A percentile compares a stretch with the other conserved stretches of the same genome.
phyloP scores from a whole-genome alignment of 2,888 invertebrate species.

The Morpho deidamia region DNA sequence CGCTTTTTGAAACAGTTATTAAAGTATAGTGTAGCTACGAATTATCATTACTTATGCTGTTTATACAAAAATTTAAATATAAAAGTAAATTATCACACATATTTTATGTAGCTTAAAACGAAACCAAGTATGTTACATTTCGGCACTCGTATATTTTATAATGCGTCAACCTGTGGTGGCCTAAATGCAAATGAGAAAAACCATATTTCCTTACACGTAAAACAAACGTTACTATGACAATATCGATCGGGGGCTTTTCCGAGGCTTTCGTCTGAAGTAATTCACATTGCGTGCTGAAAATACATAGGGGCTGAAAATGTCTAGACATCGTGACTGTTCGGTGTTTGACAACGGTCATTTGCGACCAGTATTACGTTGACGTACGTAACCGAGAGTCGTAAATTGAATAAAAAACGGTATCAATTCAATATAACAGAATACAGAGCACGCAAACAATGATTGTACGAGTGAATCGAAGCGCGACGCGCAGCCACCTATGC shows the following conservation, averaged over 20 bases:
- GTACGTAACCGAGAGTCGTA: slow-evolving; percentile 14
- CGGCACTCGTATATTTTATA: background rate
- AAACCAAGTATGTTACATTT: background rate
- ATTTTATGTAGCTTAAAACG: no score
- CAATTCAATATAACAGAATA: slow-evolving; percentile 37
- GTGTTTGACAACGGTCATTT: slow-evolving; percentile 6
- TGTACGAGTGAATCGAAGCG: slow-evolving; percentile 67
- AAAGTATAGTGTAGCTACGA: no score
- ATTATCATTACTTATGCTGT: no score
- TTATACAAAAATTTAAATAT: no score
- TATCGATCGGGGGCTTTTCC: slow-evolving; percentile 76
- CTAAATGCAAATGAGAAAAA: slow-evolving; percentile 72
- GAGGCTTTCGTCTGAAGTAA: slow-evolving; percentile 67
- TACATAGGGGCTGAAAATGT: slow-evolving; percentile 50
- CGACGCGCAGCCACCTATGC: slow-evolving; percentile 55
- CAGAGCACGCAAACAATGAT: slow-evolving; percentile 62
- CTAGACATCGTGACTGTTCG: slow-evolving; percentile 12
- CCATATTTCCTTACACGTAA: slow-evolving; percentile 59
- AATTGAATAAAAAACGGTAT: slow-evolving; percentile 34
- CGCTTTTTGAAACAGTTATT: no score
- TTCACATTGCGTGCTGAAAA: slow-evolving; percentile 70
- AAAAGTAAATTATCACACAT: no score
- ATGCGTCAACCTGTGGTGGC: slow-evolving; percentile 49
- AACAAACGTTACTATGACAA: slow-evolving; percentile 71
- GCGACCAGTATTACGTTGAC: slow-evolving; percentile 8